Percentiles rank a stretch among this genome's conserved stretches.
Evolutionary conservation across 2,888 invertebrate species (phyloP).

Genomic region (Carcina quercana): DNA sequence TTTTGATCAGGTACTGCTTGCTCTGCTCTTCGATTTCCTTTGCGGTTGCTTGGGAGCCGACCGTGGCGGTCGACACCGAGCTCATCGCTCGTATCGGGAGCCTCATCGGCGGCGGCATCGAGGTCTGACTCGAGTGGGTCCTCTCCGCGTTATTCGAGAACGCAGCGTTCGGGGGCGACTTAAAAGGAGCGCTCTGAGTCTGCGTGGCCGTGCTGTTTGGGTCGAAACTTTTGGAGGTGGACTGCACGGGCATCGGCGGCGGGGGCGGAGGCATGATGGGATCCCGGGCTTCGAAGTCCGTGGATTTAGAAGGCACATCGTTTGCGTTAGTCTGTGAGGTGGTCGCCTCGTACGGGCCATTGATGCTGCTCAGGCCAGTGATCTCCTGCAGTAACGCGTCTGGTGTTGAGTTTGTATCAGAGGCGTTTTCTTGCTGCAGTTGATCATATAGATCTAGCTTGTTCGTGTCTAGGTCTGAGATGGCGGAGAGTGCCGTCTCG

Average conservation of each 20-base stretch:
- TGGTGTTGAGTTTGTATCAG: conserved; percentile 24
- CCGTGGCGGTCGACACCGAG: conserved; percentile 55
- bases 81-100: conserved; percentile 40
- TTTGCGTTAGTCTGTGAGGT: conserved; percentile 20
- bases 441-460: conserved; percentile 57
- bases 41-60: conserved; percentile 64
- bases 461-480: conserved; percentile 52
- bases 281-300: conserved; percentile 22
- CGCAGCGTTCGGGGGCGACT: conserved; percentile 34
- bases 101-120: conserved; percentile 56
- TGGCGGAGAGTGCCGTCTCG: conserved; percentile 48
- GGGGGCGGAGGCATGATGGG: conserved; percentile 54
- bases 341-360: conserved; percentile 35
- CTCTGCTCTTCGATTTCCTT: conserved; percentile 78
- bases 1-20: conserved; percentile 91
- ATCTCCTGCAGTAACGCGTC: conserved; percentile 43
- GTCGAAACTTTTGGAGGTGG: conserved; percentile 29
- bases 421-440: conserved; percentile 21
- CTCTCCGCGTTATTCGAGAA: conserved; percentile 14
- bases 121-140: conserved; percentile 14
- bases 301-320: conserved; percentile 25
- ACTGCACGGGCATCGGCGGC: conserved; percentile 39
- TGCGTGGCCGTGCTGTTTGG: conserved; percentile 18
- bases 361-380: conserved; percentile 37
- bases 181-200: conserved; percentile 23